A percentile compares a stretch with the other conserved stretches of the same genome.
phyloP scores from a whole-genome alignment of 2,888 invertebrate species.

The Notodonta dromedarius region DNA sequence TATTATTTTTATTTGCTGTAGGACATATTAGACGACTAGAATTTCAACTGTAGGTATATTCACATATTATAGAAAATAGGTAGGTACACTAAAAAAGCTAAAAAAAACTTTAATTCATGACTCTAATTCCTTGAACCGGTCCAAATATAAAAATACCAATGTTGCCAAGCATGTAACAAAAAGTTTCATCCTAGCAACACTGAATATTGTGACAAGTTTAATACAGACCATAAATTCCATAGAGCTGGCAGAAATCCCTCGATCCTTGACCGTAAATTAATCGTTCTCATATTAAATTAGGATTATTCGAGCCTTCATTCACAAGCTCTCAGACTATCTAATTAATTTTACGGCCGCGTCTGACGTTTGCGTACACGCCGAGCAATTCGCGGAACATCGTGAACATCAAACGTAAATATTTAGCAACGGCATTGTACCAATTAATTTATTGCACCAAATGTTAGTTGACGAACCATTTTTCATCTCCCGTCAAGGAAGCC shows the following conservation, averaged over 20 bases:
- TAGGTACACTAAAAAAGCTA: no score
- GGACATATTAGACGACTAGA: neutral
- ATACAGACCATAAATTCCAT: neutral
- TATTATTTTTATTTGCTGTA: neutral
- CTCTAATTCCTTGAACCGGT: no score
- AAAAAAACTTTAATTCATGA: no score
- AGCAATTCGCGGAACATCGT: constrained; percentile 43
- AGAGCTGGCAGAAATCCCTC: neutral
- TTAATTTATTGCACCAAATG: constrained; percentile 51
- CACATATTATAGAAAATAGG: no score
- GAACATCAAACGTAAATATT: constrained; percentile 44
- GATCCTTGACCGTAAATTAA: constrained; percentile 32
- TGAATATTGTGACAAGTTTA: neutral
- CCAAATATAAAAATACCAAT: no score
- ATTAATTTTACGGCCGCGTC: constrained; percentile 56
- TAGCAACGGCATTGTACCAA: constrained; percentile 48
- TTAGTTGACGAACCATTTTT: constrained; percentile 29
- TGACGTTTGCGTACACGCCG: constrained; percentile 25
- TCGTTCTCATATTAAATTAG: constrained; percentile 24
- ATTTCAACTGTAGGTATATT: no score
- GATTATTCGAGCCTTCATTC: constrained; percentile 34
- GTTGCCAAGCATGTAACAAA: no score
- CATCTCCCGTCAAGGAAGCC: constrained; percentile 16
- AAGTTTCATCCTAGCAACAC: no score
- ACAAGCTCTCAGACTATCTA: constrained; percentile 47